These are phyloP conservation scores for Apteryx mantelli DNA, from an alignment of 2,113 vertebrate genomes.

Conservation along the genomic window DNA sequence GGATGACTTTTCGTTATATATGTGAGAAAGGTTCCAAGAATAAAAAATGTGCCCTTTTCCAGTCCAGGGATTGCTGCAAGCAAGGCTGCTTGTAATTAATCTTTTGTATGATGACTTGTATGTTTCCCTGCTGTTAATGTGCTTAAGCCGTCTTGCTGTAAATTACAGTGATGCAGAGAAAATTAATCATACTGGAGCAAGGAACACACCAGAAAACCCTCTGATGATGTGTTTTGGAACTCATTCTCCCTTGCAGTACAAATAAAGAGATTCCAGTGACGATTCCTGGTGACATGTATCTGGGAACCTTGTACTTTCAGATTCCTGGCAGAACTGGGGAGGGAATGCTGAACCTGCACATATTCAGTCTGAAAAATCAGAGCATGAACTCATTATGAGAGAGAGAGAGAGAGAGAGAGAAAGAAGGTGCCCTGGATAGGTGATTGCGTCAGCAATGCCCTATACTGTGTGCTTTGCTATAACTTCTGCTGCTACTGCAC, in stretches of 20 bases:
- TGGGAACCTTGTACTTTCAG: neutral
- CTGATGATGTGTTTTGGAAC: neutral
- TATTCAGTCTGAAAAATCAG: neutral
- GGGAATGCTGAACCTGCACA: neutral
- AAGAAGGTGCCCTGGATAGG: neutral
- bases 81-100: constrained; percentile 22
- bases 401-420: neutral
- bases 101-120: neutral
- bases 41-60: constrained; percentile 28
- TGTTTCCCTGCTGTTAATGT: constrained; percentile 19
- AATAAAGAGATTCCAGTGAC: neutral
- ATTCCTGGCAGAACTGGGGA: neutral
- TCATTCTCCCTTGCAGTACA: neutral
- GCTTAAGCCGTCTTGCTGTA: constrained; percentile 6
- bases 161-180: neutral
- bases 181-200: constrained; percentile 28
- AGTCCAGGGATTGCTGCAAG: constrained; percentile 24
- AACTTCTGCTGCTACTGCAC: neutral
- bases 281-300: neutral
- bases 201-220: neutral
- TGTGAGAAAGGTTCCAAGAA: constrained; percentile 44
- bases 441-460: neutral
- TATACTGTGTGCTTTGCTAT: neutral
- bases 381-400: neutral
- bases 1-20: neutral